Evolutionary conservation across 1,140 invertebrate species (phyloP), one percentile per base, ranked within the genome.

Genomic region (Radopholus similis): DNA sequence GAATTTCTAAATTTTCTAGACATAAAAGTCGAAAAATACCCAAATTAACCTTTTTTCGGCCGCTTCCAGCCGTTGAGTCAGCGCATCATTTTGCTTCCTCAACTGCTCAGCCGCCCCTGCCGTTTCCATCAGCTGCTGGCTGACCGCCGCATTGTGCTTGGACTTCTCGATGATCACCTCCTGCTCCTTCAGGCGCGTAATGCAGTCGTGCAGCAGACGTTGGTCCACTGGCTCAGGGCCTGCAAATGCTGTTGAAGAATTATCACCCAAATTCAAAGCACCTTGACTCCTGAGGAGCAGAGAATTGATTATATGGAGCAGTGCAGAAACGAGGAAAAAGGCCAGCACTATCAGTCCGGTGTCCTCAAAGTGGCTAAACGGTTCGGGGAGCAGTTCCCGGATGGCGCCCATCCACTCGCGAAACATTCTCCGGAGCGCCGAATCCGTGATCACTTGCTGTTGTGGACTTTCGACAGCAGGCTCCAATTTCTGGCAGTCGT

Each of bases 141-240:
- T 62, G n/a, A 47, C 40, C 18, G 21, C 40, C 13, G 40, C 23
- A 42, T 62, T 62, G 34, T 6, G n/a, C 21, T 62, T 62, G 37
- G 49, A 32, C 34, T 62, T 42, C 18, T 62, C 59, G 18, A 62
- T 62, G 49, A 62, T 62, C 23, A 68, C 11, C 32, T 68, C 63
- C 54, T 68, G 66, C 38, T 68, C 66, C 40, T 68, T 68, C 30
- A 68, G 40, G 28, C 66, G 66, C 9, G 66, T 68, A 23, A 68
- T 68, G 32, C 66, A 68, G 38, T 68, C 66, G 40, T 68, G 66
- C 4, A 68, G 28, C 4, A 68, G 38, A 9, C 56, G 60, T 8
- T 68, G 47, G 15, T 68, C 64, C 6, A 68, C 32, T 35, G 44
- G 23, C 21, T 69, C 66, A 2, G 40, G 66, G 4, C 51, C 66